These are phyloP conservation scores for Holacanthella duospinosa DNA, from an alignment of 2,888 invertebrate species.

Conservation along the genomic window DNA sequence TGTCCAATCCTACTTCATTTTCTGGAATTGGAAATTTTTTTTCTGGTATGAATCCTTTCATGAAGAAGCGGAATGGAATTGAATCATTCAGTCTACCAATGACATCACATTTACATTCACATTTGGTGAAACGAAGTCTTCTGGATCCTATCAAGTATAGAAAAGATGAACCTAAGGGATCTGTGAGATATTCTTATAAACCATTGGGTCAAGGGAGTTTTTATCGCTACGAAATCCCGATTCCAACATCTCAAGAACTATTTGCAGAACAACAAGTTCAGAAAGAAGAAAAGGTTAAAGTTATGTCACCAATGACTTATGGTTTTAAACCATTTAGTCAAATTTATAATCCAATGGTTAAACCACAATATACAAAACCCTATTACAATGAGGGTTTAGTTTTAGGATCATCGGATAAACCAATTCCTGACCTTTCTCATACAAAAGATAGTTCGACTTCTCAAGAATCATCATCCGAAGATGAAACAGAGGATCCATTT, in stretches of 20 bases:
- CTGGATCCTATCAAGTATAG: neutral
- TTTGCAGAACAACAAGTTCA: neutral
- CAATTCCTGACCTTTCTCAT: neutral
- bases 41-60: neutral
- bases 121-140: neutral
- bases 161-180: neutral
- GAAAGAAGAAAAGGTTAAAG: neutral
- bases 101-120: no score
- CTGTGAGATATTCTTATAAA: neutral
- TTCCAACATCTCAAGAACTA: neutral
- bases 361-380: neutral
- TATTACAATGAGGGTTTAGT: neutral
- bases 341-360: neutral
- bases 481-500: conserved; percentile 15
- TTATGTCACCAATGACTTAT: neutral
- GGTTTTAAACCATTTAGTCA: neutral
- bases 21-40: neutral
- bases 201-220: conserved; percentile 7
- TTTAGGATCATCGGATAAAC: no score
- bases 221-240: neutral
- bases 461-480: neutral
- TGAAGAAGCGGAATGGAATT: no score
- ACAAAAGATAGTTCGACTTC: neutral
- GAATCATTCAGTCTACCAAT: neutral
- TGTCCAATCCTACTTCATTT: no score